These are phyloP conservation scores for Apodemus sylvaticus DNA, from an alignment of 2,113 vertebrate genomes.

Conservation along the genomic window DNA sequence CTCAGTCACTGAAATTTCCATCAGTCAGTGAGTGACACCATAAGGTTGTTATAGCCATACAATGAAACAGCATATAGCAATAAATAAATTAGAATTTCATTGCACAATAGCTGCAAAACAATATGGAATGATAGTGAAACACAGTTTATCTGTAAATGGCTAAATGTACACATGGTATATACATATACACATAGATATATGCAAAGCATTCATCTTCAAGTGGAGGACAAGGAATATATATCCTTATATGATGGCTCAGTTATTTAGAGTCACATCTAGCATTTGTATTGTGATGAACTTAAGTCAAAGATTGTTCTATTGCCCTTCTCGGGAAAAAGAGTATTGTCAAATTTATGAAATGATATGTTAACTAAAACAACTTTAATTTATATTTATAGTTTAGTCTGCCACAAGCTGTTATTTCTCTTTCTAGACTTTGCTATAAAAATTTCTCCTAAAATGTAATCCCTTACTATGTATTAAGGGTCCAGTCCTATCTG, in stretches of 20 bases:
- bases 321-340: background rate
- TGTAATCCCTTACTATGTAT: background rate
- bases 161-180: background rate
- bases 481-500: background rate
- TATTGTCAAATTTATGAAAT: slow-evolving; percentile 26
- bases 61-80: background rate
- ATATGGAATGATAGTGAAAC: background rate
- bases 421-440: background rate
- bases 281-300: slow-evolving; percentile 10
- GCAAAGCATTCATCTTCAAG: background rate
- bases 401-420: background rate
- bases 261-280: background rate
- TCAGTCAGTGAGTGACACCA: background rate
- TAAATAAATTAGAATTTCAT: background rate
- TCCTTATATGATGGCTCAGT: background rate
- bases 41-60: background rate
- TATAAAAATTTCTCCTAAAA: slow-evolving; percentile 37
- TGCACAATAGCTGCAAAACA: background rate
- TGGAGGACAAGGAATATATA: background rate
- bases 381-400: slow-evolving; percentile 51
- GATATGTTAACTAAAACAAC: background rate
- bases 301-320: background rate
- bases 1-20: background rate
- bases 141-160: background rate
- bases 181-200: background rate